A percentile compares a stretch with the other conserved stretches of the same genome.
phyloP scores from a whole-genome alignment of 1,140 invertebrate species.

The Phymorhynchus buccinoides region DNA sequence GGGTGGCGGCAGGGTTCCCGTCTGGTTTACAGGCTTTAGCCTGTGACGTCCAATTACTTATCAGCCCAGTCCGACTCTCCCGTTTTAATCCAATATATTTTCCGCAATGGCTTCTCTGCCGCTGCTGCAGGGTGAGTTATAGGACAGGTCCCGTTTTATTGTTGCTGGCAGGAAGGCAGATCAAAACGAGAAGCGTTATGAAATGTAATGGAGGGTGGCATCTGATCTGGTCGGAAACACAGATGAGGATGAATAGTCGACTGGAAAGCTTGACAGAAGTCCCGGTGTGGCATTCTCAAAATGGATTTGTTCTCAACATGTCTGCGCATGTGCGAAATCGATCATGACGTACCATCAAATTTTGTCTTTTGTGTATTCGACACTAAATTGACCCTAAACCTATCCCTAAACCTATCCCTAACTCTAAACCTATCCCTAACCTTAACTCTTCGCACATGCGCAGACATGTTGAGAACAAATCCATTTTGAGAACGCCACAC shows the following conservation, averaged over 20 bases:
- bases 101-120: background rate
- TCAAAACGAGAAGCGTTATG: background rate
- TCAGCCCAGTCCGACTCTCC: background rate
- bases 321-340: no score
- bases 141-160: background rate
- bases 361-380: no score
- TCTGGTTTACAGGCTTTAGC: background rate
- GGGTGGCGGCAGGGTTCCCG: background rate
- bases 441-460: no score
- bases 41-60: constrained; percentile 27
- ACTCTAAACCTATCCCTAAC: no score
- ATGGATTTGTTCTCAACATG: no score
- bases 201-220: background rate
- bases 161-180: background rate
- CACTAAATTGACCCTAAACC: no score
- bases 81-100: background rate
- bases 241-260: background rate
- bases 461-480: no score
- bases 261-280: background rate
- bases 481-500: no score
- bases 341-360: no score
- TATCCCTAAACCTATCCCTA: no score
- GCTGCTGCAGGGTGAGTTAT: background rate
- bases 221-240: background rate
- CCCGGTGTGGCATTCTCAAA: no score